Base-by-base conservation (phyloP, 1,140 invertebrate genomes). In the Nasonia giraulti region DNA sequence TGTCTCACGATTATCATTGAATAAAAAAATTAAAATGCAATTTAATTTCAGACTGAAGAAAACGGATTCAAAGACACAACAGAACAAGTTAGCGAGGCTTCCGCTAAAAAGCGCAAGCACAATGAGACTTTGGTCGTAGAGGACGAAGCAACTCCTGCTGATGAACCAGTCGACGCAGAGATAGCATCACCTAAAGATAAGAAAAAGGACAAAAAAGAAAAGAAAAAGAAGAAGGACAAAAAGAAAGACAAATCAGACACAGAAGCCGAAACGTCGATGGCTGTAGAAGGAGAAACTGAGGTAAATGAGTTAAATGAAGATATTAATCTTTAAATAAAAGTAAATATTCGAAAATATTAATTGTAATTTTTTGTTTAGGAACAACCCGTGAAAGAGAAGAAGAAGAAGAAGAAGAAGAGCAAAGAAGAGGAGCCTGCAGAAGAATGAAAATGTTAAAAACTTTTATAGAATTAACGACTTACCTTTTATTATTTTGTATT, bases 321-420 rank as follows among this genome's bases (percentile, higher is more conserved):
- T 23, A 50, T 1, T 40, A n/a, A 5, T 69, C 27, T 2, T 2
- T 23, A 23, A 69, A 23, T n/a, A n/a, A 69, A 69, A 23, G 5
- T 27, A 69, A 69, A 55, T 80, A 44, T 86, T 68, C 82, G 10
- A 80, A 76, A 82, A 74, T 75, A 76, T 37, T 83, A 74, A 81
- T 20, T 68, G 68, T 75, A 44, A 82, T 73, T 68, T 73, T 74
- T 75, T 84, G 33, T 84, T 74, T 31, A 92, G 90, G 91, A 91
- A 84, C 85, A 88, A 33, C 78, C 88, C 68, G 90, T 87, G 73
- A 93, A 95, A 86, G 95, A 96, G 91, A 94, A 96, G 83, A 96
- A 96, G 90, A 96, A 96, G 91, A 96, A 96, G 92, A 96, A 96
- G 89, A 95, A 96, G 89, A 95, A 95, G 91, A 93, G 94, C 83